A percentile compares a stretch with the other conserved stretches of the same genome.
phyloP scores from a whole-genome alignment of 2,797 vertebrate genomes.

The Diceros bicornis region DNA sequence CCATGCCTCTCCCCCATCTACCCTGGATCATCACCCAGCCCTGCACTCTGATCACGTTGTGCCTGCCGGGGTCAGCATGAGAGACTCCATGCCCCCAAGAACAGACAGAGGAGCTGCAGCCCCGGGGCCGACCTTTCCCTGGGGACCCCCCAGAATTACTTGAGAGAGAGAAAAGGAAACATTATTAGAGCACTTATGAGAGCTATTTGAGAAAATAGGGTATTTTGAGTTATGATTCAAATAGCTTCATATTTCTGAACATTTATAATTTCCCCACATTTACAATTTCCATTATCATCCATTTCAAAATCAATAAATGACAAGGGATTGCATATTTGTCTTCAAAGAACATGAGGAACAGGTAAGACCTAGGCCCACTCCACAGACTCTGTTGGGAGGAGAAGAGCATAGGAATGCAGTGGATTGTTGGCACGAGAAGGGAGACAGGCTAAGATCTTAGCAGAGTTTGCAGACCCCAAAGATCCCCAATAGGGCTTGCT shows the following conservation, averaged over 20 bases:
- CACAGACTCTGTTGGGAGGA: not conserved
- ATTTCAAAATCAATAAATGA: constrained; percentile 43
- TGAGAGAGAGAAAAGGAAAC: not conserved
- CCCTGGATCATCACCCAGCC: too few relatives aligned
- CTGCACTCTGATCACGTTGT: not conserved
- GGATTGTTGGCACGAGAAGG: not conserved
- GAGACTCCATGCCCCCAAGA: not conserved
- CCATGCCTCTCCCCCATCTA: not conserved
- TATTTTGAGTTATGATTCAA: not conserved
- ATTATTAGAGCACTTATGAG: not conserved
- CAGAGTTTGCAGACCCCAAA: not conserved
- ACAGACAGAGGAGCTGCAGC: not conserved
- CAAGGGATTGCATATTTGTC: not conserved
- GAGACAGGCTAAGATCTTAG: not conserved
- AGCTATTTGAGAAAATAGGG: not conserved
- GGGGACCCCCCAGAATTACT: not conserved
- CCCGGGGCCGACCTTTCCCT: not conserved
- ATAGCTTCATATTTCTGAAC: constrained; percentile 7
- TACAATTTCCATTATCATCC: not conserved
- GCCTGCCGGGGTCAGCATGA: not conserved
- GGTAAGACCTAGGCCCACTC: not conserved
- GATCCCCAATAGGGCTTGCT: not conserved
- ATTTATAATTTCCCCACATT: not conserved
- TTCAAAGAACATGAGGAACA: not conserved
- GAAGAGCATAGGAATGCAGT: not conserved